Evolutionary conservation across 1,140 invertebrate species (phyloP).

Genomic region (Medauroidea extradentata): DNA sequence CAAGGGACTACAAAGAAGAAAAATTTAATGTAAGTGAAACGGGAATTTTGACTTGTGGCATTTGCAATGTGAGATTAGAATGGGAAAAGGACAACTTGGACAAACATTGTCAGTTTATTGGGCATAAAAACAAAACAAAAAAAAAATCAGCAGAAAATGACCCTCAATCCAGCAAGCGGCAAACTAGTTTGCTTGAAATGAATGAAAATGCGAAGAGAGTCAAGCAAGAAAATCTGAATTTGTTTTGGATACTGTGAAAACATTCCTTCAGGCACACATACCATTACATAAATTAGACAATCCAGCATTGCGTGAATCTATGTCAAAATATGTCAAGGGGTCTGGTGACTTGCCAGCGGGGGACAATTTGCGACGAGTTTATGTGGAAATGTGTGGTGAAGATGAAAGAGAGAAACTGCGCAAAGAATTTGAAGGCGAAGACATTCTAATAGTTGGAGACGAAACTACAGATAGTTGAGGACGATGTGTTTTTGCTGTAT

Average conservation of each 20-base stretch:
- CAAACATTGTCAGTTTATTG: not conserved
- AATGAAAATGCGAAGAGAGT: not conserved
- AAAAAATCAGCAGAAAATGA: not conserved
- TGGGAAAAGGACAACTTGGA: constrained; percentile 2
- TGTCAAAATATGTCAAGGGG: not conserved
- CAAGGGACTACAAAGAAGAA: not conserved
- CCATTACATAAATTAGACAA: not conserved
- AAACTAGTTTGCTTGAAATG: not conserved
- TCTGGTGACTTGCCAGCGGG: constrained; percentile 4
- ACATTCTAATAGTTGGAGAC: not conserved
- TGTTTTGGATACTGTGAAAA: not conserved
- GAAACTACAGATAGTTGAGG: constrained; percentile 4
- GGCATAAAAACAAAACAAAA: not conserved
- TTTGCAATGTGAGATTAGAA: not conserved
- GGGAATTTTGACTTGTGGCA: not conserved
- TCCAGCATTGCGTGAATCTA: not conserved
- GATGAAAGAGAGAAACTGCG: not conserved
- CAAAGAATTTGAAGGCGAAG: not conserved
- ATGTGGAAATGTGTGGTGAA: not conserved
- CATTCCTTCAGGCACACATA: not conserved
- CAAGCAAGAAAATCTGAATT: not conserved
- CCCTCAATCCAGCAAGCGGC: not conserved
- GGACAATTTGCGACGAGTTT: not conserved
- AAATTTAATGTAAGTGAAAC: not conserved
- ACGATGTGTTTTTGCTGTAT: constrained; percentile 5